Evolutionary conservation across 2,113 vertebrate species (phyloP).

Genomic region (Ceyx margarethae): DNA sequence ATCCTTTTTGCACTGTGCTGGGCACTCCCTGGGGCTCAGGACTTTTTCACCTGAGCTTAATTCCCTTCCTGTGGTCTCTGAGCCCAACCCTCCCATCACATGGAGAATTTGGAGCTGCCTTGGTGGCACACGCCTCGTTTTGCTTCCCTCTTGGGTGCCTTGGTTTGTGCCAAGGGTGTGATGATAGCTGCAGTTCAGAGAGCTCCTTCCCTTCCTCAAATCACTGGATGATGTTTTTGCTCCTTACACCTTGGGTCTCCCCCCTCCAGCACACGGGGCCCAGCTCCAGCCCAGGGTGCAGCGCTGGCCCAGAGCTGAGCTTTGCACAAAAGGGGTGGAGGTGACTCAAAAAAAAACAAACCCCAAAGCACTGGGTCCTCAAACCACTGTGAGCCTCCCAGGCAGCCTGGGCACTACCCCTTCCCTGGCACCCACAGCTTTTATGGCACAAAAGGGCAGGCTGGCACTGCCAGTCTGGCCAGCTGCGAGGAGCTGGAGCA

Average conservation of each 20-base stretch:
- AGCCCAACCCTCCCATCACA: background rate
- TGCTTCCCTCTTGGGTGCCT: background rate
- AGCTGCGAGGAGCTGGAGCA: background rate
- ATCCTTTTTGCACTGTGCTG: background rate
- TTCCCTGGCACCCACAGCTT: background rate
- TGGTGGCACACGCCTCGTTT: background rate
- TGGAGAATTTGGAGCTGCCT: background rate
- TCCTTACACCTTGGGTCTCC: background rate
- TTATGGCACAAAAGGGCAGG: background rate
- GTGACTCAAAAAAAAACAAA: background rate
- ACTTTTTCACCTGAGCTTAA: background rate
- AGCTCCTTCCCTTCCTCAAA: background rate
- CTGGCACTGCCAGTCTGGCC: background rate
- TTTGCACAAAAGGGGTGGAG: background rate
- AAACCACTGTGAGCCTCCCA: constrained; percentile 24
- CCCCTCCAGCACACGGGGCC: background rate
- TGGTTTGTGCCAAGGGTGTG: background rate
- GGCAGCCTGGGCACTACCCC: background rate
- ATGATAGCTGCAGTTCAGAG: background rate
- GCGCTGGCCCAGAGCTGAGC: background rate
- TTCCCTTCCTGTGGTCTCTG: background rate
- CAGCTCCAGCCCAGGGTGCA: background rate
- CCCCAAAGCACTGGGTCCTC: background rate
- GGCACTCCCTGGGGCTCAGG: background rate
- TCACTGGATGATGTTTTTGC: background rate